Conservation (phyloP, 2,113 vertebrate species). For the Lanius collurio region DNA sequence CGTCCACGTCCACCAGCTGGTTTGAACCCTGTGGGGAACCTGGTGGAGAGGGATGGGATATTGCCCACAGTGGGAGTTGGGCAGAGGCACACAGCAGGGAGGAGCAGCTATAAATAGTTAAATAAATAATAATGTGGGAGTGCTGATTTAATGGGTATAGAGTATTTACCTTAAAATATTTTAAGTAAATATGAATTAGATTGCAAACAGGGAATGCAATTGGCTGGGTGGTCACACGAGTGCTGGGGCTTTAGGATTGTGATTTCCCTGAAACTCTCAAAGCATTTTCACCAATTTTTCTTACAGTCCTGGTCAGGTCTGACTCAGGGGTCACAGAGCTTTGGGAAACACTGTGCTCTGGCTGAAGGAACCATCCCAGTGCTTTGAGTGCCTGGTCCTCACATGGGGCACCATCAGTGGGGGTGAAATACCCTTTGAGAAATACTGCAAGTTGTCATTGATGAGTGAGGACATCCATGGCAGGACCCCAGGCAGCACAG, state of each 20-base stretch:
- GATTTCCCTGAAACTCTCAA: not conserved
- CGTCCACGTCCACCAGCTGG: fast-evolving
- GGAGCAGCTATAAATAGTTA: not conserved
- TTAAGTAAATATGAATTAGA: not conserved
- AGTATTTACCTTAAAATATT: not conserved
- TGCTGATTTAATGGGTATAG: not conserved
- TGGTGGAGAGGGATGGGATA: not conserved
- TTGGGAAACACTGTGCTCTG: not conserved
- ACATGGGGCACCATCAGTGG: fast-evolving
- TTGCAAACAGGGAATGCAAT: not conserved
- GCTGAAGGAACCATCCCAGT: not conserved
- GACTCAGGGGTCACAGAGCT: not conserved
- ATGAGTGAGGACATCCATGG: not conserved
- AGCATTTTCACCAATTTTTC: not conserved
- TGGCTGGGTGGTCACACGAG: not conserved
- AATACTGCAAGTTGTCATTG: fast-evolving
- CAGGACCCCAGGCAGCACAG: not conserved
- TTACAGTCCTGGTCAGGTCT: not conserved
- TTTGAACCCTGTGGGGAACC: not conserved
- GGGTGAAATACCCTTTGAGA: not conserved
- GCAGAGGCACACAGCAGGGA: not conserved
- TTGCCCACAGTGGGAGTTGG: not conserved
- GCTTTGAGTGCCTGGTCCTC: not conserved
- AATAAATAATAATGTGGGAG: not conserved
- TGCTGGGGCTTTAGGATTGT: fast-evolving